phyloP scores from a whole-genome alignment of 2,113 vertebrate species.

The Electrona antarctica region DNA sequence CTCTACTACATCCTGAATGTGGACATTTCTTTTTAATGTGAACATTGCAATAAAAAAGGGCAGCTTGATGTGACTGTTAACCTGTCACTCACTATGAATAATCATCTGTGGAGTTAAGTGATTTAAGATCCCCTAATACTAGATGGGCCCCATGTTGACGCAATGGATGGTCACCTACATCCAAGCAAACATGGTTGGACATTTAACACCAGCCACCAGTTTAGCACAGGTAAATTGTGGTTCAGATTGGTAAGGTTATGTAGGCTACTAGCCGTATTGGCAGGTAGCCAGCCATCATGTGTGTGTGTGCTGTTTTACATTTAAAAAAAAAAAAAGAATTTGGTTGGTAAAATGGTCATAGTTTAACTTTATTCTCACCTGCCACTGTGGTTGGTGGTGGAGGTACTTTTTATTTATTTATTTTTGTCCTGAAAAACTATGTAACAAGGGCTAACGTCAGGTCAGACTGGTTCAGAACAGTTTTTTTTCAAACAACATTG shows the following conservation, averaged over 20 bases:
- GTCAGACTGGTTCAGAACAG: constrained; percentile 25
- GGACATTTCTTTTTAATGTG: constrained; percentile 52
- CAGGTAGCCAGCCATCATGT: not conserved
- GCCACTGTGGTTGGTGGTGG: not conserved
- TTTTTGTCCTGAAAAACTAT: not conserved
- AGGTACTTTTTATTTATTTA: not conserved
- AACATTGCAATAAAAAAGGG: constrained; percentile 74
- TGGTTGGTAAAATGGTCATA: constrained; percentile 11
- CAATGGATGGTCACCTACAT: constrained; percentile 6
- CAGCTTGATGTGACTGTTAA: constrained; percentile 70
- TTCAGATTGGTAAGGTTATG: not conserved
- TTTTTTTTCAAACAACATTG: constrained; percentile 2
- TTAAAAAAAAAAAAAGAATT: not conserved
- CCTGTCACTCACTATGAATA: constrained; percentile 21
- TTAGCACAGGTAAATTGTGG: not conserved
- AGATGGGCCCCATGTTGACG: constrained; percentile 24
- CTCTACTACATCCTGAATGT: constrained; percentile 52
- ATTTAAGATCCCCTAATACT: constrained; percentile 5
- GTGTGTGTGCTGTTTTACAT: constrained; percentile 7
- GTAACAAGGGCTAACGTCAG: constrained; percentile 7
- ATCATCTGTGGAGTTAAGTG: constrained; percentile 24
- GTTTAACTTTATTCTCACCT: constrained; percentile 4
- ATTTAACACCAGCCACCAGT: constrained; percentile 13
- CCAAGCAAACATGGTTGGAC: constrained; percentile 11
- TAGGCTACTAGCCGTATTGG: not conserved